These are phyloP conservation scores for Ametastegia equiseti DNA, from an alignment of 2,888 invertebrate genomes.

Conservation along the genomic window DNA sequence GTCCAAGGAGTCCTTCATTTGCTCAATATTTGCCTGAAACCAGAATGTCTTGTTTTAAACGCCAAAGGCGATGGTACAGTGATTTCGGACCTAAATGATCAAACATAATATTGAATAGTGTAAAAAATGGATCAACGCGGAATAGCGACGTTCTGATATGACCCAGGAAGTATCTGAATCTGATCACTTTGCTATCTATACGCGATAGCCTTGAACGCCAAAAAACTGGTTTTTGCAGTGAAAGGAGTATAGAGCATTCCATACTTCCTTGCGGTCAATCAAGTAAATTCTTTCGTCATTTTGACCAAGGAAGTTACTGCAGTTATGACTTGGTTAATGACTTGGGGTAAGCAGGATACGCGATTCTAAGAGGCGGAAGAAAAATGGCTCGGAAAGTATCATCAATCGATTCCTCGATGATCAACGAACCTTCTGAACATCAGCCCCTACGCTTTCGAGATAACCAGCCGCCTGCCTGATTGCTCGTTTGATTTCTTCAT, in stretches of 20 bases:
- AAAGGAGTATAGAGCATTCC: too few relatives aligned
- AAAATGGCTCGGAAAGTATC: too few relatives aligned
- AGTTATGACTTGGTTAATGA: too few relatives aligned
- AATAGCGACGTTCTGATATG: not conserved
- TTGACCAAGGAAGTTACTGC: too few relatives aligned
- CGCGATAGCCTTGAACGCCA: not conserved
- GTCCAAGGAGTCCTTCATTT: constrained; percentile 78
- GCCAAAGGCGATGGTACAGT: not conserved
- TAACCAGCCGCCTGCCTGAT: constrained; percentile 77
- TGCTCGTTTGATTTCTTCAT: constrained; percentile 77
- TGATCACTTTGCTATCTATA: not conserved
- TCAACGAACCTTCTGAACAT: constrained; percentile 71
- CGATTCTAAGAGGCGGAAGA: not conserved
- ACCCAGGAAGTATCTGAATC: not conserved
- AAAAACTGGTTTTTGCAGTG: not conserved
- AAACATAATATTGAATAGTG: not conserved
- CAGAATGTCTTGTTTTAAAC: too few relatives aligned
- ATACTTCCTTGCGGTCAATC: too few relatives aligned
- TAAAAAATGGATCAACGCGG: not conserved
- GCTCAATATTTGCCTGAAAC: constrained; percentile 77
- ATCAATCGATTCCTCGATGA: not conserved
- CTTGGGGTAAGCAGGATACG: too few relatives aligned
- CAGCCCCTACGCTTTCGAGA: constrained; percentile 76
- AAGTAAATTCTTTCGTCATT: too few relatives aligned
- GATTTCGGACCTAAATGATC: not conserved